Evolutionary conservation across 2,888 invertebrate species (phyloP).

Genomic region (Tuta absoluta): DNA sequence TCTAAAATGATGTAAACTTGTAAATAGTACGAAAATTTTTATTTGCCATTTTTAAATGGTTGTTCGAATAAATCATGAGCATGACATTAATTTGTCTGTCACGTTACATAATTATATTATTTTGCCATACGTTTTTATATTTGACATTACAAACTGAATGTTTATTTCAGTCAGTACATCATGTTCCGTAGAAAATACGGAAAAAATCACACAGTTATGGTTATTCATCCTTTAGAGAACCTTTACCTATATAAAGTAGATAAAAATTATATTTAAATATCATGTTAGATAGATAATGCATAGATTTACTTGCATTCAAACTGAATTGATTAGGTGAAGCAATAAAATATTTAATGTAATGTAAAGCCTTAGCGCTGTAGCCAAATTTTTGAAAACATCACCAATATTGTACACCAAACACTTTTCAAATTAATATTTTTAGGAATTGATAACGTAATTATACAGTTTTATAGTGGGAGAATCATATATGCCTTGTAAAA

Average conservation of each 20-base stretch:
- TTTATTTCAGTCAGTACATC: too few relatives aligned
- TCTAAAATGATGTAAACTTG: constrained; percentile 76
- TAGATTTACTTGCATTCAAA: constrained; percentile 1
- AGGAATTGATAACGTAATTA: not conserved
- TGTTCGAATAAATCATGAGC: too few relatives aligned
- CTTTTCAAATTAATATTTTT: not conserved
- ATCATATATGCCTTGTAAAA: too few relatives aligned
- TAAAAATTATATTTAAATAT: not conserved
- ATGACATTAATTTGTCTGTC: too few relatives aligned
- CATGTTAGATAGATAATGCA: not conserved
- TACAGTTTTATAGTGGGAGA: not conserved
- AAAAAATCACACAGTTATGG: not conserved
- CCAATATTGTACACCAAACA: not conserved
- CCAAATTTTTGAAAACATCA: not conserved
- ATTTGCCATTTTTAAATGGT: too few relatives aligned
- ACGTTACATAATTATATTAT: not conserved
- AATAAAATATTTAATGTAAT: not conserved
- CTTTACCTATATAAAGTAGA: too few relatives aligned
- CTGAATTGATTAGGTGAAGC: constrained; percentile 5
- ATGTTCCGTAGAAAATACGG: not conserved
- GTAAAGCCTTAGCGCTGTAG: not conserved
- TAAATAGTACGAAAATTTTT: constrained; percentile 66
- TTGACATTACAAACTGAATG: too few relatives aligned
- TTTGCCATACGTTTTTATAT: not conserved
- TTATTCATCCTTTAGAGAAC: not conserved